phyloP scores from a whole-genome alignment of 1,140 invertebrate species.

The Dendrolimus punctatus region DNA sequence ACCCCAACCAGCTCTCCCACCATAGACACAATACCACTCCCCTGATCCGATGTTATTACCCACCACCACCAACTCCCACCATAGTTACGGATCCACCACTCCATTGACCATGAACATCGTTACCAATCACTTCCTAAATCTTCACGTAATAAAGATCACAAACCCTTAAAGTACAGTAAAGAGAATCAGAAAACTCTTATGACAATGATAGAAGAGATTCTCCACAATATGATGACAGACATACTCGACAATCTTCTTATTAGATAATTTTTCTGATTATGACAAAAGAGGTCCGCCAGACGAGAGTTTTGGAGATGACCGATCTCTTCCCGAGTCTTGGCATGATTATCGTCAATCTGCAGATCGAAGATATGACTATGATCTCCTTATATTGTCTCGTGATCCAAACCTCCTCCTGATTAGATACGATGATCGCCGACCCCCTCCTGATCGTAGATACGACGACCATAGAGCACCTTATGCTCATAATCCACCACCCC shows the following conservation, averaged over 20 bases:
- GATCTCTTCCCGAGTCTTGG: background rate
- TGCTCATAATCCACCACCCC: slow-evolving; percentile 1
- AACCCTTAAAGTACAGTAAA: background rate
- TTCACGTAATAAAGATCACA: slow-evolving; percentile 1
- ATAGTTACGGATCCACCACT: background rate
- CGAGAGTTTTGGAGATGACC: background rate
- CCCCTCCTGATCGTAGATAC: background rate
- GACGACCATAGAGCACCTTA: background rate
- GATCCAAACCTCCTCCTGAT: background rate
- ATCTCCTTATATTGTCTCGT: background rate
- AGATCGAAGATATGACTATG: background rate
- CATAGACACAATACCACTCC: too few relatives aligned
- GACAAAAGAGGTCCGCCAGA: slow-evolving; percentile 5
- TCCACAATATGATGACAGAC: slow-evolving; percentile 7
- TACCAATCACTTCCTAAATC: slow-evolving; percentile 7
- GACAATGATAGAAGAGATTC: slow-evolving; percentile 6
- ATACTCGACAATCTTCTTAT: slow-evolving; percentile 3
- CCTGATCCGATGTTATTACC: too few relatives aligned
- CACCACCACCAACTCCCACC: slow-evolving; percentile 2
- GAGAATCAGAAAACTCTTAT: background rate
- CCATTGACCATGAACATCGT: slow-evolving; percentile 1
- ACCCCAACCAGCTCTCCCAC: too few relatives aligned
- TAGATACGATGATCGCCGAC: background rate
- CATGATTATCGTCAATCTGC: background rate
- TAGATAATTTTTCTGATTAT: slow-evolving; percentile 1